These are phyloP conservation scores for Wasmannia auropunctata DNA, from an alignment of 1,140 invertebrate genomes.

Conservation along the genomic window DNA sequence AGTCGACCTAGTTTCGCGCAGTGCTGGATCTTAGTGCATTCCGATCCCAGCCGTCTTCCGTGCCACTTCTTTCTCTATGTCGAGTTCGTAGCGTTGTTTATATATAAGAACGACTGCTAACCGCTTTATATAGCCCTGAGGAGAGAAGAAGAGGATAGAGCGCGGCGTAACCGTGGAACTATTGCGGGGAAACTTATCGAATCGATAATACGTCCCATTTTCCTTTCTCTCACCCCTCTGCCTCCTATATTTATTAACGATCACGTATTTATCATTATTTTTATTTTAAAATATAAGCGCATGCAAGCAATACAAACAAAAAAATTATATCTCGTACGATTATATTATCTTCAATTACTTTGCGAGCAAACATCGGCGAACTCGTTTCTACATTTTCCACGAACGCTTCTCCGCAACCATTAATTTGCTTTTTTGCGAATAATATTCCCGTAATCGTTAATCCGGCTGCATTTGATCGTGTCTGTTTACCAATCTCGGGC, in stretches of 20 bases:
- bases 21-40: conserved; percentile 42
- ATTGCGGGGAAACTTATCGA: background rate
- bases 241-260: background rate
- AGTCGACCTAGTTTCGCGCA: conserved; percentile 46
- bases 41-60: background rate
- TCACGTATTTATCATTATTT: background rate
- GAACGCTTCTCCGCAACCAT: background rate
- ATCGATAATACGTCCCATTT: background rate
- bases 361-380: background rate
- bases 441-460: conserved; percentile 18
- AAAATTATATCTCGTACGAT: background rate
- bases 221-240: background rate
- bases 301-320: background rate
- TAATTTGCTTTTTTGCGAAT: background rate
- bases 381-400: background rate
- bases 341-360: background rate
- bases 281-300: background rate
- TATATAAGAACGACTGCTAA: background rate
- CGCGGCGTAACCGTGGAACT: background rate
- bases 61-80: conserved; percentile 21
- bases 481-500: background rate
- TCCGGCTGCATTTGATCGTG: background rate
- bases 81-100: conserved; percentile 6
- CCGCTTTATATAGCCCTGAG: conserved; percentile 9
- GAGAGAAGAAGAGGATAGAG: background rate